phyloP scores from a whole-genome alignment of 2,888 invertebrate species.

The Malthinus flaveolus region DNA sequence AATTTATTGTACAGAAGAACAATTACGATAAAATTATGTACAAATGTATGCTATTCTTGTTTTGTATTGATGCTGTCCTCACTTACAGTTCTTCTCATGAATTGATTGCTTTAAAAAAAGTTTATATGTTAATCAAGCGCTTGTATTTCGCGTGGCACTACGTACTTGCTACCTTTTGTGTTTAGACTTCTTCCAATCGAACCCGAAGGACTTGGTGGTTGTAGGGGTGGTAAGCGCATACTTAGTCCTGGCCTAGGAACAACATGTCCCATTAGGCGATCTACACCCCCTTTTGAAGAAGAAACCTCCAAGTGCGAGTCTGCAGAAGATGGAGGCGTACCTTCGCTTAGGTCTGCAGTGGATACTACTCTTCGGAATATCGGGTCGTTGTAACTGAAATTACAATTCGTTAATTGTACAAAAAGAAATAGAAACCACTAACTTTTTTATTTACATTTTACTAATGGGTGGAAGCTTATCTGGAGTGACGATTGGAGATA shows the following conservation, averaged over 20 bases:
- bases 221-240: slow-evolving; percentile 51
- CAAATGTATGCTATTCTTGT: slow-evolving; percentile 10
- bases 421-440: background rate
- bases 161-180: background rate
- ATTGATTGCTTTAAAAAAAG: slow-evolving; percentile 17
- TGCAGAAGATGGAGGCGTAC: slow-evolving; percentile 51
- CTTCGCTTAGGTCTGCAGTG: slow-evolving; percentile 41
- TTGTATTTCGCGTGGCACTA: background rate
- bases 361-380: slow-evolving; percentile 45
- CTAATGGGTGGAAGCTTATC: slow-evolving; percentile 68
- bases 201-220: slow-evolving; percentile 48
- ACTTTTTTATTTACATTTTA: slow-evolving; percentile 56
- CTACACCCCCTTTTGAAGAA: slow-evolving; percentile 41
- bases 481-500: slow-evolving; percentile 56
- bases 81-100: slow-evolving; percentile 22
- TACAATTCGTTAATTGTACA: no score
- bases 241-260: slow-evolving; percentile 48
- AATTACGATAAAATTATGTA: slow-evolving; percentile 15
- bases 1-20: slow-evolving; percentile 11
- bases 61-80: slow-evolving; percentile 14
- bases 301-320: slow-evolving; percentile 48
- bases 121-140: background rate
- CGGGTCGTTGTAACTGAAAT: slow-evolving; percentile 49
- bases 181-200: slow-evolving; percentile 11
- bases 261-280: slow-evolving; percentile 52